Percentiles rank a stretch among this genome's conserved stretches.
phyloP scores from a whole-genome alignment of 92 coral and sea anemone genomes.

The Micromussa lordhowensis region DNA sequence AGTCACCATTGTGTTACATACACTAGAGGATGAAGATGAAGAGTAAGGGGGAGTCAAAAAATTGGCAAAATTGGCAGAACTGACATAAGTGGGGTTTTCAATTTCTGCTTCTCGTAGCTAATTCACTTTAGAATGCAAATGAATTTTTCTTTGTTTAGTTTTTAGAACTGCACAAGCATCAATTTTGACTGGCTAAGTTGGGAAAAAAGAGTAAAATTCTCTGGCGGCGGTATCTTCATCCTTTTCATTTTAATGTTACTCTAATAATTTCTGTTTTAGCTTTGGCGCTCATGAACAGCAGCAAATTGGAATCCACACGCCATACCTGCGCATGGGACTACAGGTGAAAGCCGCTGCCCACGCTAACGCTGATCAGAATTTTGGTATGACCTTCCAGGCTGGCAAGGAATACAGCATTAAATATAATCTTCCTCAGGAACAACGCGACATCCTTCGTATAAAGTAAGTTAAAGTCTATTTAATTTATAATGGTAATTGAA shows the following conservation, averaged over 20 bases:
- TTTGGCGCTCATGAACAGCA: conserved; percentile 54
- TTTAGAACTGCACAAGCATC: no score
- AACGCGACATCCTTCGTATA: conserved; percentile 41
- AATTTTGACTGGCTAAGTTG: no score
- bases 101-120: no score
- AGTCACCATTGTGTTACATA: no score
- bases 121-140: no score
- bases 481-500: no score
- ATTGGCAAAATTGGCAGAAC: no score
- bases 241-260: not conserved
- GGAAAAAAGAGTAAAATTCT: not conserved
- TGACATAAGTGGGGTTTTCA: no score
- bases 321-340: conserved; percentile 81
- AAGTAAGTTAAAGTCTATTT: conserved; percentile 45
- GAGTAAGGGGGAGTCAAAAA: no score
- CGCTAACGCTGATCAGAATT: conserved; percentile 30
- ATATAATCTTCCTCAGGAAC: conserved; percentile 44
- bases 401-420: conserved; percentile 43
- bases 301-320: conserved; percentile 67
- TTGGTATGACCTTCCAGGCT: not conserved
- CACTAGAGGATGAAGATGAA: no score
- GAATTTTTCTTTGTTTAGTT: no score
- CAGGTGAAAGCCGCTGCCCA: conserved; percentile 29
- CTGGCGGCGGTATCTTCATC: not conserved
- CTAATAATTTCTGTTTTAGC: conserved; percentile 27